Percentiles rank a stretch among this genome's conserved stretches.
Evolutionary conservation across 2,113 vertebrate species (phyloP).

Genomic region (Pituophis catenifer): DNA sequence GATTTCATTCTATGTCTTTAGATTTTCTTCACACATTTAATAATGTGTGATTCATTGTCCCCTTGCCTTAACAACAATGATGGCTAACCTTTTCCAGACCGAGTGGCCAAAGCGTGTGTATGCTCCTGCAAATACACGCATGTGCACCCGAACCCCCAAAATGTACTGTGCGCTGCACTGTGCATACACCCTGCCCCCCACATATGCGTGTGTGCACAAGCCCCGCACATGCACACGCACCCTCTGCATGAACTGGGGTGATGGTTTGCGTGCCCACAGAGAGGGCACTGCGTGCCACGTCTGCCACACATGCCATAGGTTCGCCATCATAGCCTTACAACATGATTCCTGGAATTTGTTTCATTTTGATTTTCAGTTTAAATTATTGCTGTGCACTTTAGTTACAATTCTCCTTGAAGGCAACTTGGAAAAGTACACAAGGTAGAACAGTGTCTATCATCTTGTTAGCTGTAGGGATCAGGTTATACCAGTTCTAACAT

Average conservation of each 20-base stretch:
- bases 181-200: too few relatives aligned
- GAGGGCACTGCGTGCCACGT: too few relatives aligned
- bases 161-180: too few relatives aligned
- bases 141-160: too few relatives aligned
- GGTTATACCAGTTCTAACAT: slow-evolving; percentile 22
- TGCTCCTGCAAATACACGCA: too few relatives aligned
- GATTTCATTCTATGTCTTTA: background rate
- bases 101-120: too few relatives aligned
- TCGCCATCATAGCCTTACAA: background rate
- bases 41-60: background rate
- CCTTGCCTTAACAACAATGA: background rate
- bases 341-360: background rate
- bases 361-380: slow-evolving; percentile 8
- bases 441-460: background rate
- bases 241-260: too few relatives aligned
- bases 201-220: too few relatives aligned
- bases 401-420: background rate
- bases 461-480: slow-evolving; percentile 9
- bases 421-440: background rate
- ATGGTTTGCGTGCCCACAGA: too few relatives aligned
- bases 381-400: background rate
- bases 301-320: too few relatives aligned
- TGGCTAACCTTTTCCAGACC: too few relatives aligned
- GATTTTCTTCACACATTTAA: background rate
- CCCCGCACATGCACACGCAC: too few relatives aligned